A percentile compares a stretch with the other conserved stretches of the same genome.
phyloP scores from a whole-genome alignment of 2,888 invertebrate genomes.

The Drosophila picticornis region DNA sequence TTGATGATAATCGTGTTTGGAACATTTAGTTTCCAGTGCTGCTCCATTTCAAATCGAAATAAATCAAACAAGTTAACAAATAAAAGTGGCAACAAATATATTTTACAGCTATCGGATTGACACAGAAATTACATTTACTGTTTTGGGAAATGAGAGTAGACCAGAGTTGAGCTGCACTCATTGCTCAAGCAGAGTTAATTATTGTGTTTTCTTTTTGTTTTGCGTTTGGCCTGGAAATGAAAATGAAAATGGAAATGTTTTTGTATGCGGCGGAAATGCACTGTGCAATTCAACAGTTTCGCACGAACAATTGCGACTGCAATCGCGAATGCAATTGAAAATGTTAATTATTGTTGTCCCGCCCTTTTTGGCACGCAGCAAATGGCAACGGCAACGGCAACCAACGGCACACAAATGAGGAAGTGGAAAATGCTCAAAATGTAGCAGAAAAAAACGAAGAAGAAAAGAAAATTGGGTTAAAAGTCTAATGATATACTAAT shows the following conservation, averaged over 20 bases:
- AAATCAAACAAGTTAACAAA: neutral
- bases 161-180: neutral
- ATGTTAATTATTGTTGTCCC: slow-evolving; percentile 53
- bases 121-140: neutral
- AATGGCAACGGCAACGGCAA: neutral
- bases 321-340: slow-evolving; percentile 49
- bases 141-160: neutral
- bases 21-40: neutral
- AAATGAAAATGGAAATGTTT: slow-evolving; percentile 31
- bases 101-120: too few relatives aligned
- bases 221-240: slow-evolving; percentile 27
- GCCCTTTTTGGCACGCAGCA: slow-evolving; percentile 33
- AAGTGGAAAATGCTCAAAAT: slow-evolving; percentile 25
- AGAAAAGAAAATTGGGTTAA: slow-evolving; percentile 59
- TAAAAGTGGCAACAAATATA: too few relatives aligned
- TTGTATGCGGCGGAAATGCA: slow-evolving; percentile 46
- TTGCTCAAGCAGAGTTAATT: neutral
- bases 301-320: slow-evolving; percentile 47
- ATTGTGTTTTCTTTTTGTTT: slow-evolving; percentile 2
- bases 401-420: slow-evolving; percentile 26
- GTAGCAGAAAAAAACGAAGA: neutral
- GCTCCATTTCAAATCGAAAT: neutral
- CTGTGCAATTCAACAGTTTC: slow-evolving; percentile 42
- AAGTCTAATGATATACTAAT: slow-evolving; percentile 54
- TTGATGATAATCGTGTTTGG: neutral